phyloP scores from a whole-genome alignment of 2,113 vertebrate genomes.

The Petrocephalus microphthalmus region DNA sequence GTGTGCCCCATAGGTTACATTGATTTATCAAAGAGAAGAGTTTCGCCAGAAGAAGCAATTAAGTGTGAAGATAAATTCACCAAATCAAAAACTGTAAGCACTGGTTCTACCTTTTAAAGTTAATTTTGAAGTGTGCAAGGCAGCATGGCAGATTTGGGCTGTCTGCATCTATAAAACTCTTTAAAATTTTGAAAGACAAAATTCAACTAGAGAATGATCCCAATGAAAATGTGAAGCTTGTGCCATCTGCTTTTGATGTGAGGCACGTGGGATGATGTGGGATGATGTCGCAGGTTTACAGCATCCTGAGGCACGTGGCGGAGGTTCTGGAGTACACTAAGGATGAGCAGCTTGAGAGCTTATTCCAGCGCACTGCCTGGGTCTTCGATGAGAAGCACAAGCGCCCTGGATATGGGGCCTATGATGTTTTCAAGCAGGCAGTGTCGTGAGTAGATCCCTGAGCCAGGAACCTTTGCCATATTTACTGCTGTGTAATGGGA shows the following conservation, averaged over 20 bases:
- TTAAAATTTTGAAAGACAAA: background rate
- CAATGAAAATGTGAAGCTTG: background rate
- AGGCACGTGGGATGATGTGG: background rate
- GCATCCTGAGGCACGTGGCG: conserved; percentile 92
- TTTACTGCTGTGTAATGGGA: background rate
- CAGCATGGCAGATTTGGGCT: background rate
- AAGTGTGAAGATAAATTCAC: conserved; percentile 99
- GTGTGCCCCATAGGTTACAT: conserved; percentile 74
- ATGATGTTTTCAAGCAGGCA: conserved; percentile 95
- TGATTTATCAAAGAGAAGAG: conserved; percentile 97
- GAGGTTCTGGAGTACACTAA: conserved; percentile 94
- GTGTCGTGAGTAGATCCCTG: conserved; percentile 76
- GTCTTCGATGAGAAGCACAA: conserved; percentile 97
- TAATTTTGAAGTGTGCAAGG: background rate
- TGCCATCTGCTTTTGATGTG: background rate
- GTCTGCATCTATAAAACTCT: background rate
- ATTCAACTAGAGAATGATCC: background rate
- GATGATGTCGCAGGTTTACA: conserved; percentile 75
- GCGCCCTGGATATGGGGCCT: conserved; percentile 90
- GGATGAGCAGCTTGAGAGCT: conserved; percentile 91
- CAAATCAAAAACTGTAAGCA: conserved; percentile 95
- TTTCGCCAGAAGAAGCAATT: conserved; percentile 95
- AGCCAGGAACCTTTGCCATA: background rate
- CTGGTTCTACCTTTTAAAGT: background rate
- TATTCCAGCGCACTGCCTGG: conserved; percentile 96